These are phyloP conservation scores for Anolis apletophallus DNA, from an alignment of 2,797 vertebrate species.

Conservation along the genomic window DNA sequence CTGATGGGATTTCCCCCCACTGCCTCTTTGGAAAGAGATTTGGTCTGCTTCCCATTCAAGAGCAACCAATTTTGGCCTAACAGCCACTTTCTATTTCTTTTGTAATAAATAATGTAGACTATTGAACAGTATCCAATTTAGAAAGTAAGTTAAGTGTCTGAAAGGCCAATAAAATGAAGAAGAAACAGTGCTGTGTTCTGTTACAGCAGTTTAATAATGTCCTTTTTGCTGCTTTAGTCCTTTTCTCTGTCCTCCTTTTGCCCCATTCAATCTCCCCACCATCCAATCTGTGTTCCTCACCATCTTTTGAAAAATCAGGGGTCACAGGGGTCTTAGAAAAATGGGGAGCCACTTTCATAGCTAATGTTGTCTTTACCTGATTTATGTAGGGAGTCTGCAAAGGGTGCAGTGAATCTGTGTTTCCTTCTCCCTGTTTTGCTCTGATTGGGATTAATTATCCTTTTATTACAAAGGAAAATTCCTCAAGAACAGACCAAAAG, in stretches of 20 bases:
- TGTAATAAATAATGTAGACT: slow-evolving; percentile 40
- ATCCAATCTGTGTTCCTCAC: not conserved
- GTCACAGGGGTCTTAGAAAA: not conserved
- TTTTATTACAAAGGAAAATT: not conserved
- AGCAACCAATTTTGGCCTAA: slow-evolving; percentile 24
- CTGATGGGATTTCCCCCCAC: not conserved
- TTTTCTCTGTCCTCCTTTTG: not conserved
- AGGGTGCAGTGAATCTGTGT: not conserved
- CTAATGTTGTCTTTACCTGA: not conserved
- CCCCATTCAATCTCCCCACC: not conserved
- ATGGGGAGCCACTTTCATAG: not conserved
- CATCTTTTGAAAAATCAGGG: not conserved
- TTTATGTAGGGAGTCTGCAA: not conserved
- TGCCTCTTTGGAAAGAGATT: not conserved
- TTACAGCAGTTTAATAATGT: slow-evolving; percentile 37
- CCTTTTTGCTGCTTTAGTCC: slow-evolving; percentile 11
- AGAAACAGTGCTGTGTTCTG: slow-evolving; percentile 15
- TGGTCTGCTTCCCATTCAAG: not conserved
- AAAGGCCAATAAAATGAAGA: slow-evolving; percentile 25
- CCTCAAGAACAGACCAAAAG: not conserved
- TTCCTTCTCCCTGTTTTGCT: not conserved
- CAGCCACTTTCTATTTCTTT: slow-evolving; percentile 31
- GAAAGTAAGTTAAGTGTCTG: slow-evolving; percentile 34
- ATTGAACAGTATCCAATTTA: slow-evolving; percentile 33
- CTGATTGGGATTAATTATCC: not conserved